A percentile compares a stretch with the other conserved stretches of the same genome.
phyloP scores from a whole-genome alignment of 1,140 invertebrate genomes.

The Phenacoccus solenopsis region DNA sequence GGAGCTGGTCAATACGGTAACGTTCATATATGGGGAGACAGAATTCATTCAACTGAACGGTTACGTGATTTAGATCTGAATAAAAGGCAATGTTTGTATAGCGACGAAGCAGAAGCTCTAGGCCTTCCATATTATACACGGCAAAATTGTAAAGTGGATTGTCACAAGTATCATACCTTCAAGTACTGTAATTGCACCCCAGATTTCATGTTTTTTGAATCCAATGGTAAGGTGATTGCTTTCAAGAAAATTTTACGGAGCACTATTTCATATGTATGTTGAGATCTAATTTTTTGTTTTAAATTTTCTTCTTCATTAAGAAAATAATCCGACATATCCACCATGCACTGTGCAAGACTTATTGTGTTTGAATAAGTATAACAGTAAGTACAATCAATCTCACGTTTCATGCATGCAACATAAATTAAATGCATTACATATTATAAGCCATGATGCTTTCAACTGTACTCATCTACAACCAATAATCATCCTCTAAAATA shows the following conservation, averaged over 20 bases:
- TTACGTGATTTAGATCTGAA: conserved; percentile 20
- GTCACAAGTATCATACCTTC: conserved; percentile 23
- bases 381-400: too few species aligned
- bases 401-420: too few species aligned
- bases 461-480: too few species aligned
- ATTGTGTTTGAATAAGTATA: conserved; percentile 25
- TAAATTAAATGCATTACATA: too few species aligned
- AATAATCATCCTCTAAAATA: too few species aligned
- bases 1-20: conserved; percentile 21
- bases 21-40: conserved; percentile 24
- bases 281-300: too few species aligned
- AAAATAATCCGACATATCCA: conserved; percentile 18
- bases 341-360: conserved; percentile 25
- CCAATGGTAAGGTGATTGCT: conserved; percentile 22
- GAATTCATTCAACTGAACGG: conserved; percentile 21
- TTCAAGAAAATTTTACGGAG: too few species aligned
- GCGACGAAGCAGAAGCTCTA: conserved; percentile 22
- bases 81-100: conserved; percentile 25
- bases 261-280: too few species aligned
- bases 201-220: conserved; percentile 27
- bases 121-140: conserved; percentile 23
- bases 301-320: conserved; percentile 17
- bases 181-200: conserved; percentile 28
- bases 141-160: conserved; percentile 27
- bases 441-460: too few species aligned